Conservation (phyloP, 2,888 invertebrate species). For the Caenorhabditis parvicauda region DNA sequence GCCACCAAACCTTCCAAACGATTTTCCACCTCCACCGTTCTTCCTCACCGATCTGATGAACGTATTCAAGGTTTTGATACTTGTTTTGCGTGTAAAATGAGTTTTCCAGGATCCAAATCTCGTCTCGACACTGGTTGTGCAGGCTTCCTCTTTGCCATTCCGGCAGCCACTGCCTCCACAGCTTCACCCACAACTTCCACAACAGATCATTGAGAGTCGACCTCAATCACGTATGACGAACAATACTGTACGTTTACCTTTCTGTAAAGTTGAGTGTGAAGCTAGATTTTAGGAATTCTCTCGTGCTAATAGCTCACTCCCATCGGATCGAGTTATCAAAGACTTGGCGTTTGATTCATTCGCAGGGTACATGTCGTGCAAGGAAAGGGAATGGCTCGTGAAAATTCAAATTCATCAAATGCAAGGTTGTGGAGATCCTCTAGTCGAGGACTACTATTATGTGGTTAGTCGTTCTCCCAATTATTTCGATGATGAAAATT, state of each 20-base stretch:
- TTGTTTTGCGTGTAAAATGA: not conserved
- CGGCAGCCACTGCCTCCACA: conserved; percentile 9
- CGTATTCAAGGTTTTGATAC: conserved; percentile 21
- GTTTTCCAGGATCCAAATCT: conserved; percentile 18
- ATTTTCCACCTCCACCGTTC: conserved; percentile 36
- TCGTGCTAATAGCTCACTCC: no score
- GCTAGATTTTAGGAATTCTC: no score
- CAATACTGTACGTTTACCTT: not conserved
- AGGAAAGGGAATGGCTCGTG: conserved; percentile 93
- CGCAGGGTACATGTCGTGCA: conserved; percentile 82
- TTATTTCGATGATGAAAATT: not conserved
- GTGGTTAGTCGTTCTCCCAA: conserved; percentile 66
- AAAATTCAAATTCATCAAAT: conserved; percentile 87
- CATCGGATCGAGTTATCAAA: conserved; percentile 52
- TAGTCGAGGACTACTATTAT: conserved; percentile 94
- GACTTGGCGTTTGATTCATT: conserved; percentile 59
- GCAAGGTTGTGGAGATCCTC: conserved; percentile 88
- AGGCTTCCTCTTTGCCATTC: conserved; percentile 17
- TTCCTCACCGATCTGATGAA: conserved; percentile 27
- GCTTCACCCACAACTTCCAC: conserved; percentile 5
- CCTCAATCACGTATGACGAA: no score
- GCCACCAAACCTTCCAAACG: conserved; percentile 23
- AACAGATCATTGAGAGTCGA: no score
- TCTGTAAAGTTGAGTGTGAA: not conserved
- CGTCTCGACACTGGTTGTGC: conserved; percentile 20